A percentile compares a stretch with the other conserved stretches of the same genome.
Conservation (phyloP, 2,113 vertebrate species). For the Cisticola juncidis region DNA sequence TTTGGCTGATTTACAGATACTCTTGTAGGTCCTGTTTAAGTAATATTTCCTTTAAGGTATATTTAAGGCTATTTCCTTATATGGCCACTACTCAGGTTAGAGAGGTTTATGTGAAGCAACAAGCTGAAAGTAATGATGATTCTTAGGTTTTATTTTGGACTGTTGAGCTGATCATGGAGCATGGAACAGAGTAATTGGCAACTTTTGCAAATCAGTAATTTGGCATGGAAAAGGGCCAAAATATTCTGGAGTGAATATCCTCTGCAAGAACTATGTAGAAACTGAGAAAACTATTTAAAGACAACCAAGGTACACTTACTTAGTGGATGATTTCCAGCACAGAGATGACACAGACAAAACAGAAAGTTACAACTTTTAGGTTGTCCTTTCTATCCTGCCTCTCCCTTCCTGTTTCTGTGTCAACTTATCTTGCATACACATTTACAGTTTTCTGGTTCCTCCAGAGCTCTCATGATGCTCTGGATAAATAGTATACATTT, state of each 20-base stretch:
- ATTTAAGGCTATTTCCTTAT: too few species aligned
- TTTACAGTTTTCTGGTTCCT: neutral
- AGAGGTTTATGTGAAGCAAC: neutral
- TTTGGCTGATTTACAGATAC: neutral
- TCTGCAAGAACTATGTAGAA: neutral
- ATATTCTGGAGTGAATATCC: neutral
- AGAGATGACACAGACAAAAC: neutral
- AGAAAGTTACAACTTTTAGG: neutral
- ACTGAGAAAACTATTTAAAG: neutral
- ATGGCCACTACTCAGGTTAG: neutral
- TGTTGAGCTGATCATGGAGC: neutral
- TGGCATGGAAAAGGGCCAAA: neutral
- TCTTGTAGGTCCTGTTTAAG: neutral
- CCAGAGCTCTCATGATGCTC: neutral
- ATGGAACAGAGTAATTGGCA: neutral
- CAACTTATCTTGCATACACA: neutral
- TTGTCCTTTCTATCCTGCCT: neutral
- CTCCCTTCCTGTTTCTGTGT: neutral
- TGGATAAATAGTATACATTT: constrained; percentile 53
- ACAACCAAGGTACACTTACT: neutral
- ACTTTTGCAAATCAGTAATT: neutral
- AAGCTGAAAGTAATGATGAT: neutral
- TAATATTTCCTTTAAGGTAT: too few species aligned
- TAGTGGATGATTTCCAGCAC: neutral
- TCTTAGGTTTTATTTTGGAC: neutral